Base-by-base conservation (phyloP, 2,113 vertebrate genomes). In the Laticauda colubrina region DNA sequence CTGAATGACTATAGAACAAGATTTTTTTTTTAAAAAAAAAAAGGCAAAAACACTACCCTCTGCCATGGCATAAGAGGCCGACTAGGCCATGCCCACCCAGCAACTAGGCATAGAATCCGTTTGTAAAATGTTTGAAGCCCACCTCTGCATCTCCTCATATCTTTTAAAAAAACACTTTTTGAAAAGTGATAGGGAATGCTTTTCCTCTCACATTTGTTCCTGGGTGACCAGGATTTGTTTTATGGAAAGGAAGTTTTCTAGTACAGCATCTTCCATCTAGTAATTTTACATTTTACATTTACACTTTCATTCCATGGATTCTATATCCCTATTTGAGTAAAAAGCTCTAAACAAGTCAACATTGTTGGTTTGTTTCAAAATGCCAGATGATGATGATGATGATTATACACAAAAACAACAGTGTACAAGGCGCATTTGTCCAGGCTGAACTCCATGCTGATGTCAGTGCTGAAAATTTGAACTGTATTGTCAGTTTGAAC, bases 301-400 rank as follows among this genome's bases (percentile, higher is more conserved):
- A 59, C 51, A 92, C 18, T 18, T 69, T 87, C 23, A 61, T 64
- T 29, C 11, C 34, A 34, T 91, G 45, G 0, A 39, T 91, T 93
- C 59, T 48, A 21, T 26, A 85, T 20, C n/a, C 94, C 90, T 18
- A 5, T 85, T 92, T 69, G 85, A 64, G 87, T 26, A 93, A 91
- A 96, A 21, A 48, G 10, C 29, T 59, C 90, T 89, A 29, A 59
- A 57, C 94, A 39, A 94, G 89, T 89, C 53, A 57, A 15, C 92
- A 91, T 95, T 89, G 0, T 89, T 0, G 2, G 23, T 92, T 0
- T 39, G 61, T 94, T 94, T 91, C 64, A 14, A 90, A 95, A 91
- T 81, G 94, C 51, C 87, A 43, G 55, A 81, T 1, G 24, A 5
- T 45, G 45, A 45, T 45, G 45, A 45, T 45, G 45, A 45, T 45